These are phyloP conservation scores for Perca fluviatilis DNA, from an alignment of 2,113 vertebrate species.

Conservation along the genomic window DNA sequence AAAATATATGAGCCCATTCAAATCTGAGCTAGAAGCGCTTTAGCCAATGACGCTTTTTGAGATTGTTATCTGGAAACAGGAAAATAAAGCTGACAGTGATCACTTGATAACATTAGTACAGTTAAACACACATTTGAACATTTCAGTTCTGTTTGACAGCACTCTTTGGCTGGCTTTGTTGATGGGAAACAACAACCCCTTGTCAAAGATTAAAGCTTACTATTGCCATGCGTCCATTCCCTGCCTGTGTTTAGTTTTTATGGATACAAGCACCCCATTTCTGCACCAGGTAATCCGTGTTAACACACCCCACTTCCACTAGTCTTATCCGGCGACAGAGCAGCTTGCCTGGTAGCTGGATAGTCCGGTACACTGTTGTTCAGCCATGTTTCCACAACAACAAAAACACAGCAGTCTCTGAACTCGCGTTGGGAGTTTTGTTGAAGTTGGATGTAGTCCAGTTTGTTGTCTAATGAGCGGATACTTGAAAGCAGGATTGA, in stretches of 20 bases:
- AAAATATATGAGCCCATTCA: neutral
- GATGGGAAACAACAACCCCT: constrained; percentile 26
- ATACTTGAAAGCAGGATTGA: too few relatives aligned
- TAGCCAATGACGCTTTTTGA: neutral
- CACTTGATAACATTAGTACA: neutral
- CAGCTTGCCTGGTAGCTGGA: too few relatives aligned
- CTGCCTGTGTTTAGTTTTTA: neutral
- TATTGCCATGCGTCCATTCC: neutral
- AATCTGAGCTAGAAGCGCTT: neutral
- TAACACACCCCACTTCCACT: too few relatives aligned
- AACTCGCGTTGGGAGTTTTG: too few relatives aligned
- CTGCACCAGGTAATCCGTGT: too few relatives aligned
- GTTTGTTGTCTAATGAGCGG: too few relatives aligned
- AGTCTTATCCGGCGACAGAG: too few relatives aligned
- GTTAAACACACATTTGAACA: neutral
- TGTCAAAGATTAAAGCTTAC: constrained; percentile 12
- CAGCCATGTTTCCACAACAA: too few relatives aligned
- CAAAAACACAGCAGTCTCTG: too few relatives aligned
- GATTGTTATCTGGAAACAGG: neutral
- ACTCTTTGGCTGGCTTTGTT: constrained; percentile 9
- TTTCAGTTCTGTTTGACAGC: constrained; percentile 22
- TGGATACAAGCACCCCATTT: neutral
- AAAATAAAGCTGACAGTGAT: constrained; percentile 1
- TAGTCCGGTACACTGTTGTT: too few relatives aligned
- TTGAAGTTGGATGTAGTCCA: too few relatives aligned